These are phyloP conservation scores for Lasius fuliginosus DNA, from an alignment of 2,888 invertebrate genomes.

Conservation along the genomic window DNA sequence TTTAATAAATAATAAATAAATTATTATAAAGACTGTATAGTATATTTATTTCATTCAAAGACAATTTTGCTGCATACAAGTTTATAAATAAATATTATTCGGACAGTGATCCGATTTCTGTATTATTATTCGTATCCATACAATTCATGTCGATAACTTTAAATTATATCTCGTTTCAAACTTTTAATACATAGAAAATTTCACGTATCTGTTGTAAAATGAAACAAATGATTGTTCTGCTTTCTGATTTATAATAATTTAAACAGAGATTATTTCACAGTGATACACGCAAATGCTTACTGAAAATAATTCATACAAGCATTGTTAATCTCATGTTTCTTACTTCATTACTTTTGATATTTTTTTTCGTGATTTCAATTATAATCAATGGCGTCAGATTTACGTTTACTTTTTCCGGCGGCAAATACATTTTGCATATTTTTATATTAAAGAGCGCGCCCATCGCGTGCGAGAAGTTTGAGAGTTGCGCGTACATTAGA, in stretches of 20 bases:
- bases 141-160: not conserved
- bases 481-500: conserved; percentile 47
- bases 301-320: not conserved
- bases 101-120: not conserved
- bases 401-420: not conserved
- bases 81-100: not conserved
- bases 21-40: not conserved
- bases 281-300: not conserved
- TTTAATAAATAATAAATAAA: not conserved
- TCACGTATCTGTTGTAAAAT: not conserved
- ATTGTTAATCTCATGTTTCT: not conserved
- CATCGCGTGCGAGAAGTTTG: conserved; percentile 14
- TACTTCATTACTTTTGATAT: not conserved
- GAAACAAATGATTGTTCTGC: not conserved
- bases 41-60: not conserved
- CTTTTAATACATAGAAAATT: not conserved
- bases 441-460: conserved; percentile 27
- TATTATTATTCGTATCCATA: not conserved
- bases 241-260: not conserved
- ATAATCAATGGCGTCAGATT: not conserved
- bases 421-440: conserved; percentile 36
- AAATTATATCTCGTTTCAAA: not conserved
- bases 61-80: not conserved
- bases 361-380: not conserved
- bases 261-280: not conserved